Base-by-base conservation (phyloP, 53 echinoderm and acorn worm species). In the Antedon mediterranea region DNA sequence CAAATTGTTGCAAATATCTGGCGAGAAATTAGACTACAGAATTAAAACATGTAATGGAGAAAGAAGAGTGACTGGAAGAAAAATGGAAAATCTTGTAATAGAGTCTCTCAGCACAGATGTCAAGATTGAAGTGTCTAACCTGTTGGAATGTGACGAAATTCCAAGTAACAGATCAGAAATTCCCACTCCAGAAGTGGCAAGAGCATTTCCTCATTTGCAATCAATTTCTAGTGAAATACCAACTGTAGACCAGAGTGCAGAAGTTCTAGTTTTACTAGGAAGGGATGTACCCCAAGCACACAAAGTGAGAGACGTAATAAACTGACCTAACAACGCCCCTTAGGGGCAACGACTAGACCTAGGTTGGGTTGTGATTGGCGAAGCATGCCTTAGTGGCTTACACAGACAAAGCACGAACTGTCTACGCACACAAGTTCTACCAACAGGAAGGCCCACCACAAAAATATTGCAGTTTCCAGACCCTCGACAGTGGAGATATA, bases 331-430 rank as follows among this genome's bases (percentile, higher is more conserved):
- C 20, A 5, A 57, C 23, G 57, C 57, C 20, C 57, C 57, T 8
- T 57, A 57, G 57, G 57, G 57, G 23, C 57, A 57, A 18, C 9
- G 20, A 57, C 57, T 57, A 2, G 57, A 57, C 23, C 23, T 57
- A 26, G 57, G 57, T 18, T 18, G 57, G 20, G 57, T 57, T 57
- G 23, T 57, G 1, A 23, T 57, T 11, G 57, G 57, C 9, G 57
- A 57, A 18, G 57, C 11, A 37, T 57, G 57, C 23, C 57, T 57
- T 57, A 26, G 57, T 23, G 57, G 57, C 23, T 2, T 57, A 18
- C 83, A 83, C 75, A 83, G n/a, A n/a, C n/a, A n/a, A n/a, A n/a
- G n/a, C n/a, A n/a, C n/a, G 0, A 79, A 86, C 32, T 32, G 74
- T 43, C 76, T 29, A 71, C 78, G 78, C 71, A 78, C 82, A 34